Conservation (phyloP, 2,113 vertebrate genomes). For the Diphyllodes magnificus region DNA sequence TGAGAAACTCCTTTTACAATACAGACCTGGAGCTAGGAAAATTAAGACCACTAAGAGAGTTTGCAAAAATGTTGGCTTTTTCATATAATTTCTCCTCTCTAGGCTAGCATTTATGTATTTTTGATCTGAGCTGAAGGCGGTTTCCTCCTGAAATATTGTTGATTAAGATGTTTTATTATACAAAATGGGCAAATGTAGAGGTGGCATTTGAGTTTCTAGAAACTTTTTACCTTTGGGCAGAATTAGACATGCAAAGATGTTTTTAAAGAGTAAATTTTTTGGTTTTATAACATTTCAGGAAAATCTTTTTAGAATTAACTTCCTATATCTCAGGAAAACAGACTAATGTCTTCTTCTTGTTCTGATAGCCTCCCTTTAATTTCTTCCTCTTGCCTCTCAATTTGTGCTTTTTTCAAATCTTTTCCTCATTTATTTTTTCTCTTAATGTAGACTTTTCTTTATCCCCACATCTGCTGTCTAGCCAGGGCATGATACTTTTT, state of each 20-base stretch:
- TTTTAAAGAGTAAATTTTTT: neutral
- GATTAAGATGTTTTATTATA: neutral
- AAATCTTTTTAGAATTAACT: conserved; percentile 54
- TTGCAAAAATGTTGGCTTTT: neutral
- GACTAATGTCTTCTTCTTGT: conserved; percentile 66
- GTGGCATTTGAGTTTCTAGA: neutral
- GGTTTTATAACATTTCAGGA: neutral
- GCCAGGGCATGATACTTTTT: neutral
- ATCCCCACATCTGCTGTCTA: conserved; percentile 22
- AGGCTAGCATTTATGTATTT: neutral
- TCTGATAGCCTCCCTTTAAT: conserved; percentile 71
- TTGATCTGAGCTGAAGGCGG: neutral
- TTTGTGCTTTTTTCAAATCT: neutral
- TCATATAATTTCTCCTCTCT: neutral
- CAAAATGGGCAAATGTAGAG: neutral
- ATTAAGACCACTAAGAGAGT: neutral
- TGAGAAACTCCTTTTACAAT: neutral
- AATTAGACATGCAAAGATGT: neutral
- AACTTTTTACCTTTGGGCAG: neutral
- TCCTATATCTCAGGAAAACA: conserved; percentile 65
- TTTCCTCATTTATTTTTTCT: conserved; percentile 18
- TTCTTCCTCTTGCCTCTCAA: conserved; percentile 38
- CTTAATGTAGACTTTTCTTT: conserved; percentile 33
- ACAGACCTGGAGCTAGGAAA: neutral
- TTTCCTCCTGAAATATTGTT: neutral